phyloP scores from a whole-genome alignment of 2,888 invertebrate species.

The Agrochola litura region DNA sequence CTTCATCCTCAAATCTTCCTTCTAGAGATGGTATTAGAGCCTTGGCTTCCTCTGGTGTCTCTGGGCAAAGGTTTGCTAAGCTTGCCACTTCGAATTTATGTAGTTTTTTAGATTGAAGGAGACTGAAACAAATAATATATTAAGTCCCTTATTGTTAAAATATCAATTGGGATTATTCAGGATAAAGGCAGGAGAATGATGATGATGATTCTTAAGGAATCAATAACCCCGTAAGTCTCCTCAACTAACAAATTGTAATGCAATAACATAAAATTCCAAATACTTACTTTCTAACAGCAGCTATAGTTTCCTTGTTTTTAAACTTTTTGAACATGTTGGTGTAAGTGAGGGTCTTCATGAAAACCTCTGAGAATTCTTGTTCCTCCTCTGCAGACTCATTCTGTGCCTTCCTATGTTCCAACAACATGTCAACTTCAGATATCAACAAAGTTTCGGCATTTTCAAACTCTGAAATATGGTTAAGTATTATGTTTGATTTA shows the following conservation, averaged over 20 bases:
- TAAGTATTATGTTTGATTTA: neutral
- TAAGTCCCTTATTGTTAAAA: neutral
- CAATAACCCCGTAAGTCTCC: neutral
- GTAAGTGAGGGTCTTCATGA: slow-evolving; percentile 99
- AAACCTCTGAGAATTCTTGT: slow-evolving; percentile 99
- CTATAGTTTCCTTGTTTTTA: slow-evolving; percentile 99
- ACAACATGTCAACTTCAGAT: slow-evolving; percentile 98
- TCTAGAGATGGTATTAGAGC: slow-evolving; percentile 99
- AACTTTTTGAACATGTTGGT: slow-evolving; percentile 99
- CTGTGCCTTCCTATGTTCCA: slow-evolving; percentile 99
- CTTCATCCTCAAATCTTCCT: slow-evolving; percentile 99
- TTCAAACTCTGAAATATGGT: slow-evolving; percentile 95
- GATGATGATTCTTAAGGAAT: slow-evolving; percentile 2
- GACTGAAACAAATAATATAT: slow-evolving; percentile 89
- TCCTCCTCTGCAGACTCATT: slow-evolving; percentile 99
- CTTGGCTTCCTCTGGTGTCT: slow-evolving; percentile 99
- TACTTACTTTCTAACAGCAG: slow-evolving; percentile 97
- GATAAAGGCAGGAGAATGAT: neutral
- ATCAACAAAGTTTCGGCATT: slow-evolving; percentile 99
- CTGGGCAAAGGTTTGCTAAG: slow-evolving; percentile 99
- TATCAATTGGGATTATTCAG: neutral
- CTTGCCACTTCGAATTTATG: slow-evolving; percentile 99
- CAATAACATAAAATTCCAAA: neutral
- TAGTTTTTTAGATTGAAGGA: slow-evolving; percentile 97
- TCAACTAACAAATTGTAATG: neutral